phyloP scores from a whole-genome alignment of 2,797 vertebrate genomes.

The Brachyrhaphis roseni region DNA sequence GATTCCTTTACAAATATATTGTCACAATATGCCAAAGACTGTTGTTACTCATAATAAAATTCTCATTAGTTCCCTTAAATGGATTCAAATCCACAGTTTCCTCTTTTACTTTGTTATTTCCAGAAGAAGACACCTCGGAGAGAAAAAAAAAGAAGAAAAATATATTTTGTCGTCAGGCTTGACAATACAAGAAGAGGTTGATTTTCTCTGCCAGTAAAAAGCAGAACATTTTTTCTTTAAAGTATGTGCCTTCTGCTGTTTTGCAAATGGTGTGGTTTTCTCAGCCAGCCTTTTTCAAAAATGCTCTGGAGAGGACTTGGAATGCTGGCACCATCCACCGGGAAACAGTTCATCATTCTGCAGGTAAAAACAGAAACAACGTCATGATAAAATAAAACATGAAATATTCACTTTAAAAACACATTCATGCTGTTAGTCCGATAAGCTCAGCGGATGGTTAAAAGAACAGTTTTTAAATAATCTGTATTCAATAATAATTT shows the following conservation, averaged over 20 bases:
- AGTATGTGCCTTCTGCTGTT: conserved; percentile 73
- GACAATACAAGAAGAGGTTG: conserved; percentile 45
- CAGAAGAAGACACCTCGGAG: conserved; percentile 66
- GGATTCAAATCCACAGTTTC: conserved; percentile 84
- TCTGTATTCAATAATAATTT: not conserved
- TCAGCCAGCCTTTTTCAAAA: conserved; percentile 73
- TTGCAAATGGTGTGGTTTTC: conserved; percentile 67
- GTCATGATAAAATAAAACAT: too few relatives aligned
- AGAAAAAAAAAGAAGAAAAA: conserved; percentile 30
- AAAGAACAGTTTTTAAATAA: too few relatives aligned
- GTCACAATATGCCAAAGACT: conserved; percentile 87
- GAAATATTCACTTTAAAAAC: not conserved
- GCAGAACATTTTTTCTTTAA: conserved; percentile 69
- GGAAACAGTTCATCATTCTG: conserved; percentile 95
- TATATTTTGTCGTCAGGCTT: conserved; percentile 59
- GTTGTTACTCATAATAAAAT: conserved; percentile 70
- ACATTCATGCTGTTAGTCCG: too few relatives aligned
- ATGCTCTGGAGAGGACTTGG: conserved; percentile 83
- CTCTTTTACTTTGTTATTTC: conserved; percentile 71
- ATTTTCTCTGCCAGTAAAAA: conserved; percentile 73
- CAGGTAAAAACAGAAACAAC: conserved; percentile 18
- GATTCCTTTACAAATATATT: conserved; percentile 86
- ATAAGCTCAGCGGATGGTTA: not conserved
- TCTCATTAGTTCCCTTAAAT: conserved; percentile 74
- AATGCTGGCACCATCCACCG: conserved; percentile 94